Conservation (phyloP, 2,113 vertebrate genomes). For the Pteropus alecto region DNA sequence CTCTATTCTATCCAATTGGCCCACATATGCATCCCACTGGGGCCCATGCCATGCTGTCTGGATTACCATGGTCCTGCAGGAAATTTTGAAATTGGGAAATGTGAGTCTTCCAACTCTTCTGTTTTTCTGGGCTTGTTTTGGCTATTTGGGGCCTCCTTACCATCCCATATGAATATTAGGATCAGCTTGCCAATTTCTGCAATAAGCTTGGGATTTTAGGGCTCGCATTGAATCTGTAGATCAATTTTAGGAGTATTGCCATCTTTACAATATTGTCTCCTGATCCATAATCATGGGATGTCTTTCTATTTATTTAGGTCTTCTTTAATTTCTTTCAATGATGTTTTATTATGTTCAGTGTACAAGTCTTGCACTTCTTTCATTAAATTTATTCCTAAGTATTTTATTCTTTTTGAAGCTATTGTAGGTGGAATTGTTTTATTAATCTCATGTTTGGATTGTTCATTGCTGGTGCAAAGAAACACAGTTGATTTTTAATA, state of each 20-base stretch:
- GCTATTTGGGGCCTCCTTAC: not conserved
- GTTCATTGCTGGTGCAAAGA: not conserved
- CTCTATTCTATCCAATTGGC: not conserved
- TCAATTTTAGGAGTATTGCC: not conserved
- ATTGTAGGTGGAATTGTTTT: not conserved
- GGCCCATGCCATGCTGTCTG: not conserved
- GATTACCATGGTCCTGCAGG: not conserved
- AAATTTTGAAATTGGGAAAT: not conserved
- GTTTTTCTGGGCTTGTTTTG: not conserved
- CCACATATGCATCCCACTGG: not conserved
- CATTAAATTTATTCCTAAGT: not conserved
- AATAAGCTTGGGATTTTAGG: not conserved
- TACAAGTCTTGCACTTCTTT: not conserved
- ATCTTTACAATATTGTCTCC: not conserved
- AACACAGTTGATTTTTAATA: not conserved
- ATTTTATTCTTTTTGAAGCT: not conserved
- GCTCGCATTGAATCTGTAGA: not conserved
- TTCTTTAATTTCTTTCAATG: not conserved
- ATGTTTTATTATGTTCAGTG: not conserved
- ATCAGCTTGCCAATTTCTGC: not conserved
- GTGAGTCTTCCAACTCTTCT: not conserved
- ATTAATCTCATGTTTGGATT: not conserved
- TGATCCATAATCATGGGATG: not conserved
- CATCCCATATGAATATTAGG: not conserved
- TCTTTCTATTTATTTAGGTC: not conserved